Conservation (phyloP, 2,113 vertebrate species). For the Campylomormyrus tamandua region DNA sequence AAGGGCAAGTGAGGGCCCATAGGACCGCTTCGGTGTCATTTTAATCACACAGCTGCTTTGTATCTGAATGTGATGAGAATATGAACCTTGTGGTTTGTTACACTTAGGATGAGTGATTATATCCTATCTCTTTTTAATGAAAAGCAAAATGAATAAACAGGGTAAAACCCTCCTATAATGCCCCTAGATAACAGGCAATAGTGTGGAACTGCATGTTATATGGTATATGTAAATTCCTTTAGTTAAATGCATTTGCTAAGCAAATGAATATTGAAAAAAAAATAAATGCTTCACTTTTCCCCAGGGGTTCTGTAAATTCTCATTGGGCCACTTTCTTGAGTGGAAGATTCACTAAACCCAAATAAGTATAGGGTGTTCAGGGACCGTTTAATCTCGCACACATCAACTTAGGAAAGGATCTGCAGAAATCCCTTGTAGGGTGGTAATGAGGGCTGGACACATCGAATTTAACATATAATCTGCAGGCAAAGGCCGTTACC, state of each 20-base stretch:
- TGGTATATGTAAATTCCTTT: neutral
- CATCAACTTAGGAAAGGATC: constrained; percentile 33
- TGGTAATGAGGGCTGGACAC: constrained; percentile 1
- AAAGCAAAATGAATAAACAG: neutral
- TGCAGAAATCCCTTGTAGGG: constrained; percentile 32
- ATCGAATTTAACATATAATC: constrained; percentile 37
- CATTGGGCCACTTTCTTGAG: neutral
- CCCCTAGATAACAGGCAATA: neutral
- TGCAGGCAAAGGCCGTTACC: constrained; percentile 22
- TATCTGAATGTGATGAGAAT: neutral
- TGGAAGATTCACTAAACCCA: neutral
- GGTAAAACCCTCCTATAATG: neutral
- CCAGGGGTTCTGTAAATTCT: neutral
- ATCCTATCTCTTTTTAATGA: neutral
- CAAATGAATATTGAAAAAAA: neutral
- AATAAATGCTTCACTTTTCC: neutral
- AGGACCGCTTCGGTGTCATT: neutral
- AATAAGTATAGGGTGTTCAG: neutral
- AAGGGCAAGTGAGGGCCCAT: neutral
- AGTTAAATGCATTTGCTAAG: neutral
- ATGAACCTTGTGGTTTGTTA: neutral
- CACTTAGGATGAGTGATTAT: neutral
- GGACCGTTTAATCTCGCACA: constrained; percentile 15
- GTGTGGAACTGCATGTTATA: neutral
- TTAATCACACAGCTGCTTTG: neutral